Evolutionary conservation across 2,797 vertebrate species (phyloP).

Genomic region (Malurus leucopterus): DNA sequence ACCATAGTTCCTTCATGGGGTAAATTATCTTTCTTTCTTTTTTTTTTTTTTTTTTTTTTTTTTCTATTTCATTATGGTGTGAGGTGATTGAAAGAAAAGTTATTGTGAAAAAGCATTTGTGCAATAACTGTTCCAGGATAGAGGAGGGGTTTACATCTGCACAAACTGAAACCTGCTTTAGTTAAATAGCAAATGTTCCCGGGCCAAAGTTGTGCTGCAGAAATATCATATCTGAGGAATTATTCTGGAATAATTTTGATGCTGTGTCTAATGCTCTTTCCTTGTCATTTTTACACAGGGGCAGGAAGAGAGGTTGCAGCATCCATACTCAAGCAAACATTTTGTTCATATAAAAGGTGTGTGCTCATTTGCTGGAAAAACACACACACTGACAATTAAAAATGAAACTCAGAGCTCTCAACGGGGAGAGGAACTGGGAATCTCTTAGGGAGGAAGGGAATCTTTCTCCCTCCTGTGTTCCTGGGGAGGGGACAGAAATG

Average conservation of each 20-base stretch:
- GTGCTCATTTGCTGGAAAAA: not conserved
- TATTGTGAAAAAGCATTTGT: not conserved
- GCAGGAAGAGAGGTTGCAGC: not conserved
- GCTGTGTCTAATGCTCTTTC: not conserved
- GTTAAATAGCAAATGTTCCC: not conserved
- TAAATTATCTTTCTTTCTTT: not conserved
- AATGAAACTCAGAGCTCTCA: not conserved
- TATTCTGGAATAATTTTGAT: not conserved
- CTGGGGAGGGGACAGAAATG: not conserved
- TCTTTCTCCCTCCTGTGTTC: not conserved
- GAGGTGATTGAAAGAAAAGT: not conserved
- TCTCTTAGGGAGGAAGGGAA: not conserved
- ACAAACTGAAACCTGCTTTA: not conserved
- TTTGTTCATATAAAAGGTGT: not conserved
- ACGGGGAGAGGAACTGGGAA: not conserved
- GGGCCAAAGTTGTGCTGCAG: not conserved
- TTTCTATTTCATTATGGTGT: not conserved
- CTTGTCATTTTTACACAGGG: not conserved
- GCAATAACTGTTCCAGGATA: not conserved
- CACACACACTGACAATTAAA: not conserved
- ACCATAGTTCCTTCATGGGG: not conserved
- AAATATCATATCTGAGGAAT: not conserved
- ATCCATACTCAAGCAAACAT: not conserved
- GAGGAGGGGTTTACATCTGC: not conserved
- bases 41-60: not conserved